Conservation (phyloP, 1,140 invertebrate species). For the Ips typographus region DNA sequence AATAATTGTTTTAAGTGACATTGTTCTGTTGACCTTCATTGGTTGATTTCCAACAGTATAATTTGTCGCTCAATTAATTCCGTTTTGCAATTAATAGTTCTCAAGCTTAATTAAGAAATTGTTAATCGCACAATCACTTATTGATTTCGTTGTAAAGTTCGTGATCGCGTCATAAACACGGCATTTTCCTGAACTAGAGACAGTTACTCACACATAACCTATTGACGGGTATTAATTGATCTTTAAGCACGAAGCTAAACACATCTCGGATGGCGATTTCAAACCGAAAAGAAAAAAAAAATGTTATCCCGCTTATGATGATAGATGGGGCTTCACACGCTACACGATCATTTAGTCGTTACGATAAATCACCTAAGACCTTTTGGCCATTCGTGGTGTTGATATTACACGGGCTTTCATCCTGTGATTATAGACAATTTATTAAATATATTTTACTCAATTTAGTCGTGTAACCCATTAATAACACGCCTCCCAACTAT, state of each 20-base stretch:
- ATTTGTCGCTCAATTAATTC: conserved; percentile 9
- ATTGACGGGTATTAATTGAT: conserved; percentile 24
- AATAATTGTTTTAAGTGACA: conserved; percentile 14
- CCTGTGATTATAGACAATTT: conserved; percentile 29
- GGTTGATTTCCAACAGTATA: not conserved
- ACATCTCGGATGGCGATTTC: conserved; percentile 10
- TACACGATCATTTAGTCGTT: conserved; percentile 25
- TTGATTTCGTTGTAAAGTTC: conserved; percentile 2
- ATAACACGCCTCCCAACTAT: not conserved
- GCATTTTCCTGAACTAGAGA: not conserved
- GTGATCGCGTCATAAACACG: not conserved
- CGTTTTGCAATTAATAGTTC: not conserved
- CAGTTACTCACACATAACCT: not conserved
- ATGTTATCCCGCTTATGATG: conserved; percentile 11
- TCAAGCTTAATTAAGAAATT: too few species aligned
- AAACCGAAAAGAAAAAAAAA: conserved; percentile 1
- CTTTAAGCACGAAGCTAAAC: conserved; percentile 13
- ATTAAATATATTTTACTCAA: conserved; percentile 15
- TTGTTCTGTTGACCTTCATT: conserved; percentile 4
- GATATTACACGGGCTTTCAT: conserved; percentile 18
- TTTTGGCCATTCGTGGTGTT: conserved; percentile 19
- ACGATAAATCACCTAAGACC: conserved; percentile 23
- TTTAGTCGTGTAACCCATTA: conserved; percentile 4
- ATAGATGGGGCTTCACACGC: conserved; percentile 23
- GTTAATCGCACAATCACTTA: not conserved